Evolutionary conservation across 2,888 invertebrate genomes (phyloP).

Genomic region (Pandemis corylana): DNA sequence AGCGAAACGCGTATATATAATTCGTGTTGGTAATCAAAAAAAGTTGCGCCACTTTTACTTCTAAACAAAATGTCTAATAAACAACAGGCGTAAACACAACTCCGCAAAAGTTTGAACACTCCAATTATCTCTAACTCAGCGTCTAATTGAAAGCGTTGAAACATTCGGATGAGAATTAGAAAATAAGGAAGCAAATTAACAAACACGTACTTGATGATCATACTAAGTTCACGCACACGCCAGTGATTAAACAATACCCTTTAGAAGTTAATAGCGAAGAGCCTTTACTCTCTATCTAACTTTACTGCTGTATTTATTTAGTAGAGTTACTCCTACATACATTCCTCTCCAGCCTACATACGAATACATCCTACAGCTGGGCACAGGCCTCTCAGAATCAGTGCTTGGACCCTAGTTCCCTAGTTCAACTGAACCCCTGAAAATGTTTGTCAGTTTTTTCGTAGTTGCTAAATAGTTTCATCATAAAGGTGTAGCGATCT

Average conservation of each 20-base stretch:
- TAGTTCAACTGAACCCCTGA: no score
- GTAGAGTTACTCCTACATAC: no score
- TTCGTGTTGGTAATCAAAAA: not conserved
- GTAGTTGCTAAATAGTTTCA: no score
- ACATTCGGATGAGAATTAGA: not conserved
- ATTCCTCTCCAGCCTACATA: no score
- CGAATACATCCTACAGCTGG: no score
- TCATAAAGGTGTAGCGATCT: no score
- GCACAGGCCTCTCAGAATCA: no score
- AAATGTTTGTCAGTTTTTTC: no score
- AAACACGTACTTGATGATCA: not conserved
- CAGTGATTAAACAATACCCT: not conserved
- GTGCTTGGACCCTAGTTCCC: no score
- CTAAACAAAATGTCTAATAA: not conserved
- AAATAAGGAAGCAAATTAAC: not conserved
- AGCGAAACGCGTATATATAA: not conserved
- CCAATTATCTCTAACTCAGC: not conserved
- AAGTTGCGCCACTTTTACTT: not conserved
- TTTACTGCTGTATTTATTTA: no score
- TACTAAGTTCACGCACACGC: not conserved
- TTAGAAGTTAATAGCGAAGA: not conserved
- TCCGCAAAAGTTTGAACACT: not conserved
- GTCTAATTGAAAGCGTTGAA: constrained; percentile 1
- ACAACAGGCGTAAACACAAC: not conserved
- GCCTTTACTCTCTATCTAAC: no score